These are phyloP conservation scores for Stegastes partitus DNA, from an alignment of 2,113 vertebrate genomes.

Conservation along the genomic window DNA sequence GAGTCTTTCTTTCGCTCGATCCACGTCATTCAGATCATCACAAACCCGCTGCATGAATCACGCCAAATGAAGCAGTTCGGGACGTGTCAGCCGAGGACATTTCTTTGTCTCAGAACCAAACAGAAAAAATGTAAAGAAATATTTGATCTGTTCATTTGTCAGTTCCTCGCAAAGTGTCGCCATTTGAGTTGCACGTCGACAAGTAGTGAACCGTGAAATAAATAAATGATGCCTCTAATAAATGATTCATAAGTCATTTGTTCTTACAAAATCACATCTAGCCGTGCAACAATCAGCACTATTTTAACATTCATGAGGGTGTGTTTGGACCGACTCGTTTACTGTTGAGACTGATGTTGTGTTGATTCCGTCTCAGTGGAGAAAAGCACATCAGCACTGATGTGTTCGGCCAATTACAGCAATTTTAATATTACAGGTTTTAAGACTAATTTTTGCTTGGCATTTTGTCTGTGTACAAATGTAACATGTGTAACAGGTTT, in stretches of 20 bases:
- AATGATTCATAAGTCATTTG: constrained; percentile 56
- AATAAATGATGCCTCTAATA: constrained; percentile 36
- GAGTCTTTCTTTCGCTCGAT: neutral
- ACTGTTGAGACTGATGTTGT: constrained; percentile 9
- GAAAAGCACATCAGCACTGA: neutral
- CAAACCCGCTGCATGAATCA: neutral
- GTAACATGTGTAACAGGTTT: no score
- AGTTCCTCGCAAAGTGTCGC: neutral
- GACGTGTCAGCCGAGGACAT: neutral
- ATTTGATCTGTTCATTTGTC: constrained; percentile 2
- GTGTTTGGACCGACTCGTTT: constrained; percentile 16
- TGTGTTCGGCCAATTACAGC: neutral
- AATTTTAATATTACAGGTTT: constrained; percentile 5
- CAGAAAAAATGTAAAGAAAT: neutral
- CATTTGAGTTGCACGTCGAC: constrained; percentile 9
- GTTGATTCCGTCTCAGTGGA: constrained; percentile 8
- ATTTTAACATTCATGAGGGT: constrained; percentile 45
- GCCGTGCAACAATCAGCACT: constrained; percentile 32
- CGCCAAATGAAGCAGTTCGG: neutral
- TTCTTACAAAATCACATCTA: constrained; percentile 49
- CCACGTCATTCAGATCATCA: neutral
- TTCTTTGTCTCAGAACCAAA: neutral
- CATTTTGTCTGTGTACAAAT: no score
- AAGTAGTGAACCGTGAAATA: constrained; percentile 36
- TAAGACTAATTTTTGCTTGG: neutral